Evolutionary conservation across 2,888 invertebrate species (phyloP).

Genomic region (Eupelmus urozonus): DNA sequence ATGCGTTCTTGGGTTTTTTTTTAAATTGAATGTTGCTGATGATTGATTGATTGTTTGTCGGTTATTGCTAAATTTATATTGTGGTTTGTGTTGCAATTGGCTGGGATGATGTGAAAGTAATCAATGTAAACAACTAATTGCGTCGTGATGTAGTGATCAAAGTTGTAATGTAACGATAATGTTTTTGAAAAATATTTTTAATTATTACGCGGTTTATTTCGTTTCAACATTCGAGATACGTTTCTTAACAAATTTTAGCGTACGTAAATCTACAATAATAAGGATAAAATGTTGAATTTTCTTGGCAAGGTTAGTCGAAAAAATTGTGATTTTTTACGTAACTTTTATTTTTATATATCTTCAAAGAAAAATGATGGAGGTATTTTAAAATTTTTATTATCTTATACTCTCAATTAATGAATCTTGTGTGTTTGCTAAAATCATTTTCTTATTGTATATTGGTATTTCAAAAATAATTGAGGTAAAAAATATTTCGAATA

Average conservation of each 20-base stretch:
- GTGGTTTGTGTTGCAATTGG: neutral
- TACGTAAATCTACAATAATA: too few relatives aligned
- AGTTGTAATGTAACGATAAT: too few relatives aligned
- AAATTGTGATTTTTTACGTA: too few relatives aligned
- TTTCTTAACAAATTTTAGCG: too few relatives aligned
- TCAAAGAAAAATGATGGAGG: neutral
- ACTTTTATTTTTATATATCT: neutral
- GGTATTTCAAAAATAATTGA: slow-evolving; percentile 1
- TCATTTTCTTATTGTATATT: neutral
- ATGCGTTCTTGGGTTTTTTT: neutral
- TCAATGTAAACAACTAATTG: neutral
- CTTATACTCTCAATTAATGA: neutral
- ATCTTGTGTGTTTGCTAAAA: neutral
- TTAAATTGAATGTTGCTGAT: neutral
- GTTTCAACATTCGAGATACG: too few relatives aligned
- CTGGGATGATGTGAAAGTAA: neutral
- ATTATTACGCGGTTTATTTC: too few relatives aligned
- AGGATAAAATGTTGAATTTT: too few relatives aligned
- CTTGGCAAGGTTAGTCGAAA: too few relatives aligned
- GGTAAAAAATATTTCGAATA: neutral
- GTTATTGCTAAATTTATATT: slow-evolving; percentile 18
- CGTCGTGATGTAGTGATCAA: neutral
- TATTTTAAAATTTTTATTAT: too few relatives aligned
- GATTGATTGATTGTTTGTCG: neutral
- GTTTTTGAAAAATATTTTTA: too few relatives aligned